These are phyloP conservation scores for Dysmachus trigonus DNA, from an alignment of 2,888 invertebrate genomes.

Conservation along the genomic window DNA sequence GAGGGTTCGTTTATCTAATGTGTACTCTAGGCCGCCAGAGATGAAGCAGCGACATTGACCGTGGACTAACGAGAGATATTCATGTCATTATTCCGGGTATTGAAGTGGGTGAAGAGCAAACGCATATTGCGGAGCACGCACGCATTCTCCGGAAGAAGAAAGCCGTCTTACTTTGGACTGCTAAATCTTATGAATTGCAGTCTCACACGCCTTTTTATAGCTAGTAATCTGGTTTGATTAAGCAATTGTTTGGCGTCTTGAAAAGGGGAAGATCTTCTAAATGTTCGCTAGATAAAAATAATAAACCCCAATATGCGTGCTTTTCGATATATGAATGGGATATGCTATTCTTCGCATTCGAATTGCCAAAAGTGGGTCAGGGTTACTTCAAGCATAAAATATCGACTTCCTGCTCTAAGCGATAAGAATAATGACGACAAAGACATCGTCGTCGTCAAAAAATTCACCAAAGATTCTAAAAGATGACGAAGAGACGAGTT, in stretches of 20 bases:
- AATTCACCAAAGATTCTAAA: not conserved
- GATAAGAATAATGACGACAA: not conserved
- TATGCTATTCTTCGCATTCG: not conserved
- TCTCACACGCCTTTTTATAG: not conserved
- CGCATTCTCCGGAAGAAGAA: slow-evolving; percentile 9
- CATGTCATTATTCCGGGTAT: slow-evolving; percentile 30
- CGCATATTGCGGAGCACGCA: not conserved
- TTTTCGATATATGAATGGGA: not conserved
- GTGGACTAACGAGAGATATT: slow-evolving; percentile 38
- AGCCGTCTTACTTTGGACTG: not conserved
- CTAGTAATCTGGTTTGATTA: not conserved
- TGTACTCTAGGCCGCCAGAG: slow-evolving; percentile 35
- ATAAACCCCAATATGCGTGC: not conserved
- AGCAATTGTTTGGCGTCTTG: not conserved
- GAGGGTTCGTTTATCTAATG: slow-evolving; percentile 7
- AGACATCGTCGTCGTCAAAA: not conserved
- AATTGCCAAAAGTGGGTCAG: slow-evolving; percentile 50
- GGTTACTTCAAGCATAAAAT: slow-evolving; percentile 52
- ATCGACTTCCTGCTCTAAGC: slow-evolving; percentile 50
- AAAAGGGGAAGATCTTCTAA: not conserved
- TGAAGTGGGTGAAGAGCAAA: slow-evolving; percentile 28
- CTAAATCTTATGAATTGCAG: not conserved
- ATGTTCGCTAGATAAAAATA: not conserved
- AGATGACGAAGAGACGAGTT: not conserved
- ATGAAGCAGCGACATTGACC: slow-evolving; percentile 39